Conservation (phyloP, 1,140 invertebrate genomes). For the Halictus rubicundus region DNA sequence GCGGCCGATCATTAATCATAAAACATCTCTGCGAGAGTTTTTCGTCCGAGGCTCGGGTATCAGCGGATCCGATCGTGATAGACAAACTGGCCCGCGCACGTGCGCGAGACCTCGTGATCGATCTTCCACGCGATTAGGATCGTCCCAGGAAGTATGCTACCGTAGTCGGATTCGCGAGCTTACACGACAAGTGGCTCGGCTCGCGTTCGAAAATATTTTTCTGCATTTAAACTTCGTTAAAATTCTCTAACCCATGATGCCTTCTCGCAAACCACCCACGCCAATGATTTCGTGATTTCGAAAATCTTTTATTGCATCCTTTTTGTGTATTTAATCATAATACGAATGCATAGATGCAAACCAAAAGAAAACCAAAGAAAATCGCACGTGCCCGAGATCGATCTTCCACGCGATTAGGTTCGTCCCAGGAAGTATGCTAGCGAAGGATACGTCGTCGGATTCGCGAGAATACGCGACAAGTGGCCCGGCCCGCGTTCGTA, state of each 20-base stretch:
- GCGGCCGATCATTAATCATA: conserved; percentile 46
- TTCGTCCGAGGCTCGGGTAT: conserved; percentile 3
- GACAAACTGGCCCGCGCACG: neutral
- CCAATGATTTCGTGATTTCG: too few species aligned
- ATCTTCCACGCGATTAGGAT: conserved; percentile 50
- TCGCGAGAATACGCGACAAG: neutral
- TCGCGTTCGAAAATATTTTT: neutral
- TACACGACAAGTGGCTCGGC: too few species aligned
- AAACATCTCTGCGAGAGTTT: conserved; percentile 10
- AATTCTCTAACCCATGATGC: too few species aligned
- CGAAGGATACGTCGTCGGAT: conserved; percentile 16
- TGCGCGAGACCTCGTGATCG: neutral
- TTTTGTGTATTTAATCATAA: too few species aligned
- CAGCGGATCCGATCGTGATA: conserved; percentile 6
- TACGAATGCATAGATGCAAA: too few species aligned
- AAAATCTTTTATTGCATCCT: too few species aligned
- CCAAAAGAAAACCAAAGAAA: too few species aligned
- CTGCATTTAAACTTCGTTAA: too few species aligned
- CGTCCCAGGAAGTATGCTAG: conserved; percentile 19
- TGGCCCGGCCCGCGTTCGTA: neutral
- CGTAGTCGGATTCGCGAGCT: neutral
- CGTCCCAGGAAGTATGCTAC: conserved; percentile 20
- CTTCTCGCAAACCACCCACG: too few species aligned
- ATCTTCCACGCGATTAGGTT: conserved; percentile 48
- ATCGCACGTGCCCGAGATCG: conserved; percentile 3